Base-by-base conservation (phyloP, 2,113 vertebrate genomes). In the Oriolus oriolus region DNA sequence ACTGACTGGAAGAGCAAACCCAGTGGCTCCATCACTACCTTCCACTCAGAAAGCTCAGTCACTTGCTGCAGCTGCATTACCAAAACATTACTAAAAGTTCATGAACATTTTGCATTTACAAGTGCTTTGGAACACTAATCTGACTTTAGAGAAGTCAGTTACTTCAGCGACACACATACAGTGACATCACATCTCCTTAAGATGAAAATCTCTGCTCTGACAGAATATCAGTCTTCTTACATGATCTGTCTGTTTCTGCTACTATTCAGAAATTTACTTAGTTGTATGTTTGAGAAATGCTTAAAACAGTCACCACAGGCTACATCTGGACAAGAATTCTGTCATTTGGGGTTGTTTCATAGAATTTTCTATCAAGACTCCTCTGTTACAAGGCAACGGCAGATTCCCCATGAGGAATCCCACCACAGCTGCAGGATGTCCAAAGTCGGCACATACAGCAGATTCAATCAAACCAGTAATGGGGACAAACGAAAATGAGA, bases 201-300 rank as follows among this genome's bases (percentile, higher is more conserved):
- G 50, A 45, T n/a, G 22, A 90, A 88, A 93, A 26, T 33, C 68
- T 91, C 68, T 56, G 24, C 68, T 88, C 44, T 83, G 63, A 84
- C n/a, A 54, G 22, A 96, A 0, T 16, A 70, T 45, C 66, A 91
- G 50, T 30, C 92, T 93, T 84, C 37, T n/a, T 39, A 76, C 33
- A 23, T 13, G 30, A 79, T 39, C 35, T 26, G 70, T 89, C 93
- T 95, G 91, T 64, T 96, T 95, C 95, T 97, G 93, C 90, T 95
- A 94, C 95, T 96, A 95, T 92, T 96, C 85, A 90, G 44, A 88
- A 59, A 30, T 23, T 37, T 35, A 37, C 30, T 37, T 23, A 17
- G 53, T 12, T n/a, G 35, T 59, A 20, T 10, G 16, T 54, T 50
- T 93, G 54, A 90, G 63, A 94, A 86, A 68, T 49, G 39, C 39